Evolutionary conservation across 2,888 invertebrate species (phyloP).

Genomic region (Nineta flava): DNA sequence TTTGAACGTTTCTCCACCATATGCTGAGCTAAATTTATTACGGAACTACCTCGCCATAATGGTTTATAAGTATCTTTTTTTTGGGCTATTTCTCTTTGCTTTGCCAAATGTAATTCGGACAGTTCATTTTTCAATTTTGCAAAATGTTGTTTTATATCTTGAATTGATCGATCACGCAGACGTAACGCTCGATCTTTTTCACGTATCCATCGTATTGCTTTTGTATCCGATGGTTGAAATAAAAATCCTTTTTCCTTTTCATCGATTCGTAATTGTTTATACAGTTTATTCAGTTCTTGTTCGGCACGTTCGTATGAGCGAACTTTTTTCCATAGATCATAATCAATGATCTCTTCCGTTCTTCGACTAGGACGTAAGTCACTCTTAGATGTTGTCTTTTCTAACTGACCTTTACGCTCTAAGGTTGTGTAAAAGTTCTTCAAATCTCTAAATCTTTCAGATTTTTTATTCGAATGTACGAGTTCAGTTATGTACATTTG

Average conservation of each 20-base stretch:
- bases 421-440: constrained; percentile 73
- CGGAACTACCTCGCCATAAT: constrained; percentile 70
- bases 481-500: constrained; percentile 50
- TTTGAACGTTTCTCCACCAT: constrained; percentile 44
- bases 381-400: constrained; percentile 53
- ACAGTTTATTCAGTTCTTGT: constrained; percentile 60
- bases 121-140: constrained; percentile 40
- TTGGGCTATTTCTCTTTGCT: constrained; percentile 26
- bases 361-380: constrained; percentile 54
- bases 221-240: constrained; percentile 59
- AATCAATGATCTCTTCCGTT: constrained; percentile 71
- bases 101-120: constrained; percentile 31
- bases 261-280: constrained; percentile 57
- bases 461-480: constrained; percentile 47
- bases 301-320: constrained; percentile 66
- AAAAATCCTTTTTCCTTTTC: constrained; percentile 73
- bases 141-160: constrained; percentile 66
- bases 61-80: constrained; percentile 60
- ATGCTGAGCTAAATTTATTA: constrained; percentile 59
- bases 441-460: constrained; percentile 68
- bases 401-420: constrained; percentile 69
- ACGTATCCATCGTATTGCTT: constrained; percentile 60
- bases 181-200: constrained; percentile 60
- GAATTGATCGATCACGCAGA: constrained; percentile 74
- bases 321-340: constrained; percentile 73